A percentile compares a stretch with the other conserved stretches of the same genome.
Conservation (phyloP, 2,113 vertebrate species). For the Crocuta crocuta region DNA sequence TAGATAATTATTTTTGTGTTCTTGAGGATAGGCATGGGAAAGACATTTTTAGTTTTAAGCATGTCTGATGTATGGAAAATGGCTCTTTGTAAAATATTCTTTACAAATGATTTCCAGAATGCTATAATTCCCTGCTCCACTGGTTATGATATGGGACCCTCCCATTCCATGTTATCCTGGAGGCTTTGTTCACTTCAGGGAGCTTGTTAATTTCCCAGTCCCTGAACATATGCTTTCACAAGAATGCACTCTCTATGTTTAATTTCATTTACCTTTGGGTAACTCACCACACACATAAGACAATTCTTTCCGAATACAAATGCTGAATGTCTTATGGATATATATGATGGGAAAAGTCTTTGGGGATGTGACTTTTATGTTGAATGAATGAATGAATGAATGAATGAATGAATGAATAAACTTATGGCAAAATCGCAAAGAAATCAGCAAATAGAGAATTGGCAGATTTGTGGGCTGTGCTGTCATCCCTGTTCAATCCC, state of each 20-base stretch:
- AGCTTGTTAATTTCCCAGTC: conserved; percentile 48
- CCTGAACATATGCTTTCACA: conserved; percentile 53
- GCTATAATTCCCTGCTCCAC: not conserved
- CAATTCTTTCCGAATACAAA: conserved; percentile 43
- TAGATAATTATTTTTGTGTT: not conserved
- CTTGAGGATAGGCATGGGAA: not conserved
- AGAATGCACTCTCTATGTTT: not conserved
- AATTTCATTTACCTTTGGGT: conserved; percentile 55
- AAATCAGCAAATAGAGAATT: not conserved
- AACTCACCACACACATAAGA: not conserved
- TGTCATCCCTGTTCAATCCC: not conserved
- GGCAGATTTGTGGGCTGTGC: not conserved
- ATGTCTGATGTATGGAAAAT: not conserved
- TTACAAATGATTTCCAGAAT: conserved; percentile 40
- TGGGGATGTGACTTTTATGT: conserved; percentile 44
- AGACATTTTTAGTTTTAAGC: not conserved
- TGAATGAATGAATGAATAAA: not conserved
- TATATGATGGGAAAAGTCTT: not conserved
- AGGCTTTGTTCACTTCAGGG: conserved; percentile 48
- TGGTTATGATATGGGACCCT: not conserved
- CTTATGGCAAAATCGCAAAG: conserved; percentile 5
- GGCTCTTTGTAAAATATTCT: not conserved
- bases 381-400: not conserved
- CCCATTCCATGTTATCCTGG: not conserved
- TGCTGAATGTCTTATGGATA: not conserved